Evolutionary conservation across 2,888 invertebrate species (phyloP), one percentile per base, ranked within the genome.

Genomic region (Plebejus anna): DNA sequence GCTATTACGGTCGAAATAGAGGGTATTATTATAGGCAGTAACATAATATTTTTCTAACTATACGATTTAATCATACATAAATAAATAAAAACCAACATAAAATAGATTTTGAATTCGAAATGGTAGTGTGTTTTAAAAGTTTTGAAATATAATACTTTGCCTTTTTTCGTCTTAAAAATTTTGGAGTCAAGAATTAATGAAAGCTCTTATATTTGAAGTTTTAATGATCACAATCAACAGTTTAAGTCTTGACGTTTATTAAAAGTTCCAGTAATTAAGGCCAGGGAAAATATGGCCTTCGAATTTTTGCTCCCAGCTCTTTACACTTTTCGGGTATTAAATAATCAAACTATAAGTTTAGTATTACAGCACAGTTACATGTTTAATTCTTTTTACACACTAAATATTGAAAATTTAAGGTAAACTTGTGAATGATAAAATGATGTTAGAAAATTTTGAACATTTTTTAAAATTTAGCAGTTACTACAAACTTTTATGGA

Each of bases 161-260:
- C 22, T 22, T 66, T 32, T 13, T 66, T 66, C 13, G 32, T 66
- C 32, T 36, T 5, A 36, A 16, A 66, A 32, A 36, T 66, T 61
- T 66, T 66, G 36, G 32, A 66, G 32, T 66, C 66, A 36, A 16
- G 32, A 66, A 66, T 66, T 66, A 36, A 66, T 66, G 66, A 66
- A 66, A 66, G 66, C 32, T 66, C 32, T 66, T 66, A 66, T 66
- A 66, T 66, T 66, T 66, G 66, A 66, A 66, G 66, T 66, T 66
- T 66, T 66, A 66, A 66, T 66, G 32, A 66, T 66, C 32, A 66
- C 66, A 66, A 32, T 66, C 66, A 66, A 66, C 66, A 66, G 32
- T 66, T 32, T 32, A 66, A 66, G 66, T 66, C 66, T 66, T 66
- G 66, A 66, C 66, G 66, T 66, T 66, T 32, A 66, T 66, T 66